Percentiles rank a stretch among this genome's conserved stretches.
Evolutionary conservation across 2,797 vertebrate species (phyloP).

Genomic region (Platalea minor): DNA sequence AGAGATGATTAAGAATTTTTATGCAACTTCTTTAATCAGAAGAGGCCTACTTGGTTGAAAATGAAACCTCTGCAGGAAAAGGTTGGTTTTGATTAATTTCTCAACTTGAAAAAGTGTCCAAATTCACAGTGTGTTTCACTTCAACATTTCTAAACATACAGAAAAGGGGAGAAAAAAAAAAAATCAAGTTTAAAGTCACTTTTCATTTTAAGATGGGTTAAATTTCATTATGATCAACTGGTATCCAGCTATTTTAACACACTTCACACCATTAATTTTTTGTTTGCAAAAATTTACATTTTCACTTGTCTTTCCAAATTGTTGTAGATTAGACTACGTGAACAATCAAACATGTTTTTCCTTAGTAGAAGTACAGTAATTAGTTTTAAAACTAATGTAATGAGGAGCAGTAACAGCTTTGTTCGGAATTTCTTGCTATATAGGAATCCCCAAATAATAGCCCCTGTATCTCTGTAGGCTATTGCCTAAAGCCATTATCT

Average conservation of each 20-base stretch:
- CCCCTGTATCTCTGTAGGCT: not conserved
- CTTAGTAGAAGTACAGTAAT: not conserved
- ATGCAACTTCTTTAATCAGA: slow-evolving; percentile 54
- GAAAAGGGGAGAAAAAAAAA: not conserved
- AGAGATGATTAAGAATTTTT: slow-evolving; percentile 37
- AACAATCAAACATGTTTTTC: not conserved
- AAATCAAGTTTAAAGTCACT: not conserved
- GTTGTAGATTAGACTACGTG: not conserved
- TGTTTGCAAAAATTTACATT: not conserved
- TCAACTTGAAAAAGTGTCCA: slow-evolving; percentile 30
- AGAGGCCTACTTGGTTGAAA: slow-evolving; percentile 53
- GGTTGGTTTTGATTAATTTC: slow-evolving; percentile 63
- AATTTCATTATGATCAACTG: not conserved
- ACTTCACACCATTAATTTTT: not conserved
- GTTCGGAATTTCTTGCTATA: not conserved
- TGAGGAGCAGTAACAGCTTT: not conserved
- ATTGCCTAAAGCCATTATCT: not conserved
- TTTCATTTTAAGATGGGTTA: not conserved
- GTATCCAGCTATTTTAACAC: not conserved
- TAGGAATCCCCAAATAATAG: not conserved
- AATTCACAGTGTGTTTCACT: slow-evolving; percentile 8
- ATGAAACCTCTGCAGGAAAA: slow-evolving; percentile 62
- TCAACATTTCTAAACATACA: slow-evolving; percentile 28
- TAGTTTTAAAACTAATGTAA: not conserved
- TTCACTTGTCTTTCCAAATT: not conserved